A percentile compares a stretch with the other conserved stretches of the same genome.
Conservation (phyloP, 2,797 vertebrate species). For the Huso huso region DNA sequence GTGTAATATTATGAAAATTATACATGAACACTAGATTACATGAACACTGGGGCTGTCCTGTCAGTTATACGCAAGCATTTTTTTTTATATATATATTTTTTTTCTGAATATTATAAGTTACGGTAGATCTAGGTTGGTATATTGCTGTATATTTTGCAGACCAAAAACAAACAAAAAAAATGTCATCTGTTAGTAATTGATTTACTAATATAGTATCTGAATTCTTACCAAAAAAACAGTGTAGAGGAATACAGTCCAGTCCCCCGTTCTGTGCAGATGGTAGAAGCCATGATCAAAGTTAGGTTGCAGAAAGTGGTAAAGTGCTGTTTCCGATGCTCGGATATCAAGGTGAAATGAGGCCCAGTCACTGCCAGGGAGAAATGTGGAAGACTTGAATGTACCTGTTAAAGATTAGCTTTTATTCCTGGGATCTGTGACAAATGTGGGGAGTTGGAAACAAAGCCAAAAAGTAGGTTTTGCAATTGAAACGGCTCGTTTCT, state of each 20-base stretch:
- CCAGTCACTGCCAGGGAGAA: conserved; percentile 20
- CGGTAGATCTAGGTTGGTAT: too few relatives aligned
- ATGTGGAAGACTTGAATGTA: conserved; percentile 20
- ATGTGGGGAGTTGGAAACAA: conserved; percentile 40
- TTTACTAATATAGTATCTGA: not conserved
- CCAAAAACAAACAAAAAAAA: not conserved
- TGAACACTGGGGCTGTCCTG: too few relatives aligned
- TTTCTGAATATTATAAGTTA: too few relatives aligned
- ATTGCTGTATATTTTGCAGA: too few relatives aligned
- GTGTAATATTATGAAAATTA: too few relatives aligned
- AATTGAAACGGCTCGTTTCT: conserved; percentile 54
- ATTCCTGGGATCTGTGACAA: conserved; percentile 24
- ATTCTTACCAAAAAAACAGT: not conserved
- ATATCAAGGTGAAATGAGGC: conserved; percentile 17
- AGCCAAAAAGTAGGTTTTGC: conserved; percentile 40
- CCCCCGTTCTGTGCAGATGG: not conserved
- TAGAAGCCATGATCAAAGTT: conserved; percentile 6
- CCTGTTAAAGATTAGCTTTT: conserved; percentile 35
- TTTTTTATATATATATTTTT: too few relatives aligned
- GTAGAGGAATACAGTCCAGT: not conserved
- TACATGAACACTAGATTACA: too few relatives aligned
- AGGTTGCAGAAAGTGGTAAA: conserved; percentile 6
- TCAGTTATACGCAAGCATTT: too few relatives aligned
- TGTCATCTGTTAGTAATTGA: not conserved
- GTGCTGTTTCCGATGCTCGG: conserved; percentile 9